Conservation (phyloP, 2,888 invertebrate genomes). For the Noctua janthe region DNA sequence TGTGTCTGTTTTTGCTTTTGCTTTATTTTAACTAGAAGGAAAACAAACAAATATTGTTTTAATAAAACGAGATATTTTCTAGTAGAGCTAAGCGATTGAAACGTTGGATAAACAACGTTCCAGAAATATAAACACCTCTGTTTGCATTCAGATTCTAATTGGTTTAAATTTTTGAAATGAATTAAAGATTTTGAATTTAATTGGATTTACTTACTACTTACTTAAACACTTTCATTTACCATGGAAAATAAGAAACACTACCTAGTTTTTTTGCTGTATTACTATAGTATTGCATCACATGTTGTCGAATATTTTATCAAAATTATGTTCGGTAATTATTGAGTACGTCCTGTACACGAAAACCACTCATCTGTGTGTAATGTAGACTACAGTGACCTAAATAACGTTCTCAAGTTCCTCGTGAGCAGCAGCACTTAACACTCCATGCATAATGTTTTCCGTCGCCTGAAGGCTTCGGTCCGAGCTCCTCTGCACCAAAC, state of each 20-base stretch:
- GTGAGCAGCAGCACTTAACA: conserved; percentile 27
- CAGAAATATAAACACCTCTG: not conserved
- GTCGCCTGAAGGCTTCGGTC: conserved; percentile 35
- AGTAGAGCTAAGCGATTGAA: not conserved
- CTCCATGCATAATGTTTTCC: conserved; percentile 60
- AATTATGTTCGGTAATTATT: not conserved
- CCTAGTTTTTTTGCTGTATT: not conserved
- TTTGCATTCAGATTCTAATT: not conserved
- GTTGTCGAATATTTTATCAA: not conserved
- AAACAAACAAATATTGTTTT: conserved; percentile 3
- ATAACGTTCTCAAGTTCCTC: conserved; percentile 18
- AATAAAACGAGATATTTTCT: conserved; percentile 1
- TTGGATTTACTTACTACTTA: not conserved
- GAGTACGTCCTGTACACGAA: not conserved
- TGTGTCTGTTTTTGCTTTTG: not conserved
- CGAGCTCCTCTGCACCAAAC: conserved; percentile 2
- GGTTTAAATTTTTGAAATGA: not conserved
- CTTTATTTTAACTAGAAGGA: conserved; percentile 4
- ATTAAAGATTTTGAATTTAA: not conserved
- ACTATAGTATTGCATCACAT: too few relatives aligned
- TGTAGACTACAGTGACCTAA: not conserved
- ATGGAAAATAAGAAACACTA: not conserved
- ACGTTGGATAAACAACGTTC: not conserved
- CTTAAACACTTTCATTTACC: not conserved
- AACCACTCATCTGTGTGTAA: conserved; percentile 30